These are phyloP conservation scores for Sipha flava DNA, from an alignment of 1,140 invertebrate genomes.

Conservation along the genomic window DNA sequence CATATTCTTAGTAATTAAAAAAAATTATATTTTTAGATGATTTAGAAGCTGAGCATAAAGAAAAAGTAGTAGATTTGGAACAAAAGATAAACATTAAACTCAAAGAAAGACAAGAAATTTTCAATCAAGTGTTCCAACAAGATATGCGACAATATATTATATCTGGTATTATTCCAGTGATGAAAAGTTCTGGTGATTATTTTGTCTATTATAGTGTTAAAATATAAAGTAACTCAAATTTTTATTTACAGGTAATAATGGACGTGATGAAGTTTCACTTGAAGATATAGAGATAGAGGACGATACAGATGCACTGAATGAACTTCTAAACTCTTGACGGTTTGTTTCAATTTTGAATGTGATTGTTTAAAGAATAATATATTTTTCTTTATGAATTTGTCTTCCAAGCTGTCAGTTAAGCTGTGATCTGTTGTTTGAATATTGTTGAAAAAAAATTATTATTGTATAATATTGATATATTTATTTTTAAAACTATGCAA, in stretches of 20 bases:
- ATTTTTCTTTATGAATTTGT: not conserved
- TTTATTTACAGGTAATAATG: constrained; percentile 36
- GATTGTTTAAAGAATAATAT: not conserved
- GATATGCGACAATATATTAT: constrained; percentile 56
- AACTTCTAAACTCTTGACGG: constrained; percentile 36
- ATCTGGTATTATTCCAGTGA: constrained; percentile 23
- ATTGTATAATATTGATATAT: constrained; percentile 4
- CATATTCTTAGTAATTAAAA: too few relatives aligned
- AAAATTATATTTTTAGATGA: constrained; percentile 45
- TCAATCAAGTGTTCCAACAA: constrained; percentile 58
- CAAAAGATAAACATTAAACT: constrained; percentile 49
- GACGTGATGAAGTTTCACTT: constrained; percentile 41
- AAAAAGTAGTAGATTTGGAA: constrained; percentile 51
- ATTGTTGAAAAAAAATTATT: not conserved
- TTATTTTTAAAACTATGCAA: not conserved
- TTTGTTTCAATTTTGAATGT: not conserved
- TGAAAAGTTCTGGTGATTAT: constrained; percentile 1
- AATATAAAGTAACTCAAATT: not conserved
- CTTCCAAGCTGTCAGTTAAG: not conserved
- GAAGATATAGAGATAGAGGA: constrained; percentile 51
- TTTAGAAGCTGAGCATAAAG: constrained; percentile 51
- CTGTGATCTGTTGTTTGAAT: constrained; percentile 21
- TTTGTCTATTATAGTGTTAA: not conserved
- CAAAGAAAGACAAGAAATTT: constrained; percentile 57
- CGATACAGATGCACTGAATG: constrained; percentile 48